A percentile compares a stretch with the other conserved stretches of the same genome.
These are phyloP conservation scores for Tetropium fuscum DNA, from an alignment of 2,888 invertebrate genomes.

Conservation along the genomic window DNA sequence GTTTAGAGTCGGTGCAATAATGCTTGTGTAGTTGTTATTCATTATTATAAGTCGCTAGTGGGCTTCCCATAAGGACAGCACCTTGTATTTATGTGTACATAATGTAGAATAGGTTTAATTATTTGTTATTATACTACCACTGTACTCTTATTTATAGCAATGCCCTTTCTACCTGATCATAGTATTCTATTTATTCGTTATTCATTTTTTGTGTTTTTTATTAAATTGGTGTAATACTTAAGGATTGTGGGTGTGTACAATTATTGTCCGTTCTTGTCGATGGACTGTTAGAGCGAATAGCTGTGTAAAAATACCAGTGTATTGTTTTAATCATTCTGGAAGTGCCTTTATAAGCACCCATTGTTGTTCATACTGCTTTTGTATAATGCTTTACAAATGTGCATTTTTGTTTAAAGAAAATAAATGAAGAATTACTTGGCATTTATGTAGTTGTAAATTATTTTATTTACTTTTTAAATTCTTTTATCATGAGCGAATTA, in stretches of 20 bases:
- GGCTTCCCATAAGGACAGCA: conserved; percentile 33
- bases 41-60: conserved; percentile 61
- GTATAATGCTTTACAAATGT: conserved; percentile 56
- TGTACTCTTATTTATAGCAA: conserved; percentile 41
- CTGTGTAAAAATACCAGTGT: conserved; percentile 41
- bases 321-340: conserved; percentile 36
- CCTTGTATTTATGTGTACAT: conserved; percentile 48
- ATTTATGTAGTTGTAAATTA: conserved; percentile 56
- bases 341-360: conserved; percentile 45
- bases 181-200: conserved; percentile 55
- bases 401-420: conserved; percentile 51
- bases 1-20: conserved; percentile 59
- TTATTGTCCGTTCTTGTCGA: conserved; percentile 30
- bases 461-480: conserved; percentile 42
- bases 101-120: conserved; percentile 44
- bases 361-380: conserved; percentile 49
- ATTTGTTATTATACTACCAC: conserved; percentile 40
- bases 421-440: conserved; percentile 41
- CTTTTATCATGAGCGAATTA: conserved; percentile 53
- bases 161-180: conserved; percentile 52
- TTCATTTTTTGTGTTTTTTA: conserved; percentile 46
- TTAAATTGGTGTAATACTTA: conserved; percentile 43
- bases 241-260: conserved; percentile 42
- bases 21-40: conserved; percentile 60
- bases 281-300: conserved; percentile 26